phyloP scores from a whole-genome alignment of 2,888 invertebrate species.

The Diadegma fenestrale region DNA sequence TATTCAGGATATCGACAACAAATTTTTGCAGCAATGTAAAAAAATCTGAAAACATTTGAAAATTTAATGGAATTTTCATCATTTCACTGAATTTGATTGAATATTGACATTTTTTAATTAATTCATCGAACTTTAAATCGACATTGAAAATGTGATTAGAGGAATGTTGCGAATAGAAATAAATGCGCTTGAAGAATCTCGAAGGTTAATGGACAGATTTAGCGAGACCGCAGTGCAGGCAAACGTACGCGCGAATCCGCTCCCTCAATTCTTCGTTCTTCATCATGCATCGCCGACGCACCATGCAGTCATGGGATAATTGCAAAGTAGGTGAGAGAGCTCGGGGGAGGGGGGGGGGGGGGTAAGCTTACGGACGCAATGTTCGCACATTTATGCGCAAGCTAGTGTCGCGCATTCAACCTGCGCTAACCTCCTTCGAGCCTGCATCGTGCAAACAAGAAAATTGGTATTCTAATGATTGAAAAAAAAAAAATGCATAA shows the following conservation, averaged over 20 bases:
- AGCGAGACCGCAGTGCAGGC: conserved; percentile 18
- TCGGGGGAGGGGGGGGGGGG: too few species aligned
- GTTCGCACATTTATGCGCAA: conserved; percentile 33
- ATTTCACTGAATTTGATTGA: not conserved
- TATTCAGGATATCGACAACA: not conserved
- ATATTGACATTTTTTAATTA: too few species aligned
- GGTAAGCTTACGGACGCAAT: conserved; percentile 37
- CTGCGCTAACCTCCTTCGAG: conserved; percentile 82
- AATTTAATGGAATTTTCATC: not conserved
- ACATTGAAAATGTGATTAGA: too few species aligned
- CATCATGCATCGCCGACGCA: conserved; percentile 28
- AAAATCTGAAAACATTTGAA: not conserved
- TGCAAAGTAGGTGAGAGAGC: conserved; percentile 80
- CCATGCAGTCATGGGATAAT: conserved; percentile 79
- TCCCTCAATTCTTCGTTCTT: conserved; percentile 60
- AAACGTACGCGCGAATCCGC: conserved; percentile 40
- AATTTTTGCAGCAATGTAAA: not conserved
- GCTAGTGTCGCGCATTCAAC: conserved; percentile 78
- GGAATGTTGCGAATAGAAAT: too few species aligned
- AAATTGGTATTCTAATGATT: not conserved
- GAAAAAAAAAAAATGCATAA: not conserved
- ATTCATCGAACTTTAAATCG: too few species aligned
- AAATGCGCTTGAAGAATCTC: too few species aligned
- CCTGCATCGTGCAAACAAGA: conserved; percentile 16
- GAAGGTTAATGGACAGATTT: conserved; percentile 74